Base-by-base conservation (phyloP, 2,888 invertebrate genomes). In the Junonia oenone region DNA sequence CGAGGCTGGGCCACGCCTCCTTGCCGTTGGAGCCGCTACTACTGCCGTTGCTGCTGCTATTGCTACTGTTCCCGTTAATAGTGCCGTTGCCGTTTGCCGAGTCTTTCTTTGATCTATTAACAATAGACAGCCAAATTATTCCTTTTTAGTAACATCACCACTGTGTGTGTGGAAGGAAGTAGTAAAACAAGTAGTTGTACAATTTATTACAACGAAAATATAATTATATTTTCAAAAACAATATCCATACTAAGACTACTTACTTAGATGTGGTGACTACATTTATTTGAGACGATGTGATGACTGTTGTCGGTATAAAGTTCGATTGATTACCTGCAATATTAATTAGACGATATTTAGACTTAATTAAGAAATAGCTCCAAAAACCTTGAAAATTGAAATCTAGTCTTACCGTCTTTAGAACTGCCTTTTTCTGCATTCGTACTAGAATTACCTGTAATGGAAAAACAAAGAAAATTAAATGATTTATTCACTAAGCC, bases 1-100 rank as follows among this genome's bases (percentile, higher is more conserved):
- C 91, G 71, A 93, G 91, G 67, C 93, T 92, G 48, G 95, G 95
- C 95, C 95, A 95, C 63, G 95, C 94, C 73, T 95, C 95, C 83
- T 95, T 95, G 47, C 83, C 80, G 56, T 70, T 76, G 58, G 70
- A 69, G 54, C 68, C 66, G 55, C 69, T 71, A 56, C 71, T 64
- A 54, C 64, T 67, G 35, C 69, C 64, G 60, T 67, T 71, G 58
- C 73, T 68, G 65, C 51, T 64, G 64, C 54, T 64, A 31, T 63
- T 58, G 45, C 57, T 56, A 51, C 69, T 63, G 59, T 67, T 71
- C 56, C 72, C 67, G 65, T 51, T 63, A 17, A 62, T 61, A 29
- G 56, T 75, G 63, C 71, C 69, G 38, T 74, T 75, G 63, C 71
- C 69, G 38, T 74, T 79, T 54, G 69, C 56, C 53, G 70, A 72